Conservation (phyloP, 2,113 vertebrate genomes). For the Phylloscopus trochilus region DNA sequence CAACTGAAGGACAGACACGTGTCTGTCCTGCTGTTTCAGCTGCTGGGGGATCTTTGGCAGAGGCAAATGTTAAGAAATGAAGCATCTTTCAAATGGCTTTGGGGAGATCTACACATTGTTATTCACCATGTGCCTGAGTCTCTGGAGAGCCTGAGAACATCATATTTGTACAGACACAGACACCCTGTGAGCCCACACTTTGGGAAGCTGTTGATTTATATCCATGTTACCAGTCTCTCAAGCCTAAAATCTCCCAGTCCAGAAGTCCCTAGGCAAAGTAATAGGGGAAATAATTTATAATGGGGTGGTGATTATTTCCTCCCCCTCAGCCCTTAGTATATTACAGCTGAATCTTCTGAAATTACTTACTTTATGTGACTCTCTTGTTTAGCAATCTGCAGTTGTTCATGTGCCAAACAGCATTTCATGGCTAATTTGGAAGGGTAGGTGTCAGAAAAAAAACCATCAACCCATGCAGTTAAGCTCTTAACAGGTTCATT, state of each 20-base stretch:
- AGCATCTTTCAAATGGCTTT: background rate
- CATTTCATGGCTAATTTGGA: conserved; percentile 40
- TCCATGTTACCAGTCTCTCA: background rate
- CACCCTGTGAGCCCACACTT: background rate
- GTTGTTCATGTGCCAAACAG: conserved; percentile 19
- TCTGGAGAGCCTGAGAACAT: conserved; percentile 7
- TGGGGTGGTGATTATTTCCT: conserved; percentile 25
- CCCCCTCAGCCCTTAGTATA: background rate
- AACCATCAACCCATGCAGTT: background rate
- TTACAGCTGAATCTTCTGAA: conserved; percentile 25
- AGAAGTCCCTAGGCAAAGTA: background rate
- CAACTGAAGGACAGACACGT: background rate
- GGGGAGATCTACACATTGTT: background rate
- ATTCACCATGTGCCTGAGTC: background rate
- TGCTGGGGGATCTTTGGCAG: background rate
- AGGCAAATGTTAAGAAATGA: background rate
- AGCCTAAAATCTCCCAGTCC: background rate
- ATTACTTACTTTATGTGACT: background rate
- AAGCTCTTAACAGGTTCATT: background rate
- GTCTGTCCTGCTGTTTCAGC: background rate
- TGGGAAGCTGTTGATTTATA: conserved; percentile 12
- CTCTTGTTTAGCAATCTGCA: background rate
- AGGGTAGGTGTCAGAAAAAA: background rate
- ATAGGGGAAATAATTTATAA: conserved; percentile 41
- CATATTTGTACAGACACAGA: background rate